Conservation (phyloP, 2,797 vertebrate genomes). For the Anguilla pacifica region DNA sequence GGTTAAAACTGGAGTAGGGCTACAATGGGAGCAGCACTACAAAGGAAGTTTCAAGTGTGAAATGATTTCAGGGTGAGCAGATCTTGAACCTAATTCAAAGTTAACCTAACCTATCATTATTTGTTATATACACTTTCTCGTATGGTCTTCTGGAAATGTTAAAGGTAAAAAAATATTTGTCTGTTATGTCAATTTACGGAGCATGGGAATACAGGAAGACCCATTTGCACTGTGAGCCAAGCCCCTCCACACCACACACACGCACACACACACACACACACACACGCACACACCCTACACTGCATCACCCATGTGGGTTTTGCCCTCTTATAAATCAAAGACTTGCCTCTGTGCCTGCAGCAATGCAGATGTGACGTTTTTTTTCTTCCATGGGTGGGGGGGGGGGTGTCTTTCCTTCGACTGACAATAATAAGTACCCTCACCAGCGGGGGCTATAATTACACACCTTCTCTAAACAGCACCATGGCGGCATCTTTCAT, state of each 20-base stretch:
- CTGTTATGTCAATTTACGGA: background rate
- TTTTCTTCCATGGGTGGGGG: background rate
- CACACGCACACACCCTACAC: slow-evolving; percentile 38
- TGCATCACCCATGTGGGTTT: background rate
- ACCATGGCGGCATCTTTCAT: background rate
- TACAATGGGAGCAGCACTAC: background rate
- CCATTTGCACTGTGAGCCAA: background rate
- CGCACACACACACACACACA: slow-evolving; percentile 45
- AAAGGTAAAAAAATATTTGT: background rate
- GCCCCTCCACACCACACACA: slow-evolving; percentile 34
- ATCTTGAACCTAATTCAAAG: background rate
- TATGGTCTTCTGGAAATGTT: background rate
- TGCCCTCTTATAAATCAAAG: slow-evolving; percentile 25
- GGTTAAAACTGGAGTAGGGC: background rate
- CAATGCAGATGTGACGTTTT: background rate
- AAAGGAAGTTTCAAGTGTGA: no score
- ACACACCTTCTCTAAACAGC: slow-evolving; percentile 11
- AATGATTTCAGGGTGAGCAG: no score
- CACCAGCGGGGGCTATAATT: slow-evolving; percentile 28
- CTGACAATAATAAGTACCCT: slow-evolving; percentile 25
- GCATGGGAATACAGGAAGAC: background rate
- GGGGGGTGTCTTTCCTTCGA: background rate
- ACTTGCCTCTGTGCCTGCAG: slow-evolving; percentile 6
- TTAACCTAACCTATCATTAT: background rate
- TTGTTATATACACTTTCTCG: background rate